Conservation (phyloP, 2,888 invertebrate genomes). For the Epinotia nisella region DNA sequence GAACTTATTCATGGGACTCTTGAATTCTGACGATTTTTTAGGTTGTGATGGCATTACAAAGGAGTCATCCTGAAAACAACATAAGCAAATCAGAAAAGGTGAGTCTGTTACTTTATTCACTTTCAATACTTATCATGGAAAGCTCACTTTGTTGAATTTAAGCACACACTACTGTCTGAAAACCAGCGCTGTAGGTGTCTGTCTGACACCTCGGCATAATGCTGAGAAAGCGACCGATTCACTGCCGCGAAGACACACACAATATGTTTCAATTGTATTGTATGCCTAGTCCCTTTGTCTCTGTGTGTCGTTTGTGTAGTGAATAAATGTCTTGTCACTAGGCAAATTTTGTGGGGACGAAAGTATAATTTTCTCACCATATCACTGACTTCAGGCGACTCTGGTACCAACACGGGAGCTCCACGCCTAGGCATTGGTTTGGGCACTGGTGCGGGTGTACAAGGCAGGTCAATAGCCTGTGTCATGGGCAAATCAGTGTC, state of each 20-base stretch:
- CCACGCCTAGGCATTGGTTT: slow-evolving; percentile 58
- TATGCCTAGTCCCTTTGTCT: no score
- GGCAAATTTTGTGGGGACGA: neutral
- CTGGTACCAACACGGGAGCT: slow-evolving; percentile 65
- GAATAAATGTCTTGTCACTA: no score
- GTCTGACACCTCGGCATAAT: no score
- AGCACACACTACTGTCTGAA: no score
- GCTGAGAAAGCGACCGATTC: no score
- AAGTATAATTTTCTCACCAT: slow-evolving; percentile 58
- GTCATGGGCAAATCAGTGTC: slow-evolving; percentile 73
- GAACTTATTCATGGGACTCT: slow-evolving; percentile 61
- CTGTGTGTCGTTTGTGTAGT: no score
- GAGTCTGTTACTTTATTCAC: neutral
- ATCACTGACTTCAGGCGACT: slow-evolving; percentile 78
- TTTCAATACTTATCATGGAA: no score
- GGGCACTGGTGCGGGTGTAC: slow-evolving; percentile 67
- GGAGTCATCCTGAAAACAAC: slow-evolving; percentile 74
- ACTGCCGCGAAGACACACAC: no score
- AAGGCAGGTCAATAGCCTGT: slow-evolving; percentile 72
- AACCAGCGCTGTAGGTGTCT: no score
- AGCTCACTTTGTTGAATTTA: no score
- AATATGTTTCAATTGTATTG: no score
- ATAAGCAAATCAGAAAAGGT: slow-evolving; percentile 6
- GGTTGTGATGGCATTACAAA: slow-evolving; percentile 67
- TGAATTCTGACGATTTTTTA: slow-evolving; percentile 54